Evolutionary conservation across 2,113 vertebrate genomes (phyloP).

Genomic region (Crocuta crocuta): DNA sequence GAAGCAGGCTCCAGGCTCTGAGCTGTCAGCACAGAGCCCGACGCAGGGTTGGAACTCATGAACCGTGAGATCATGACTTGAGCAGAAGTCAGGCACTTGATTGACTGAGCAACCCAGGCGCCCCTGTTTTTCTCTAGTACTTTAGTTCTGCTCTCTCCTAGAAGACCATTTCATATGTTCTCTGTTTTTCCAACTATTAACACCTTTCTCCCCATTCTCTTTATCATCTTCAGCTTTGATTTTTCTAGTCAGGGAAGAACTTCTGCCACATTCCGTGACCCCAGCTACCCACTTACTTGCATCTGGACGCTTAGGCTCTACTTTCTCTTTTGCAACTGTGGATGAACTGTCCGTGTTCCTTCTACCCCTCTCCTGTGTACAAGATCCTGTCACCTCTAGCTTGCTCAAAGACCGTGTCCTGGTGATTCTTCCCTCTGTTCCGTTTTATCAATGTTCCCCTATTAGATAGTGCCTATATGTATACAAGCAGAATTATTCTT

Average conservation of each 20-base stretch:
- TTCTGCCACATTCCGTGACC: background rate
- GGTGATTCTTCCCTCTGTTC: background rate
- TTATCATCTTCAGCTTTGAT: background rate
- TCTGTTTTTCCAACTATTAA: background rate
- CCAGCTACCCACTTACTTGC: background rate
- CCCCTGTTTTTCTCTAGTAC: background rate
- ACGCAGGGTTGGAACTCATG: too few relatives aligned
- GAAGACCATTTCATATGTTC: background rate
- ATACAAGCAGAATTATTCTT: background rate
- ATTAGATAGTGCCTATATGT: background rate
- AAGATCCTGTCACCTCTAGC: background rate
- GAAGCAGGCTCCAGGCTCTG: too few relatives aligned
- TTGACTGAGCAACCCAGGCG: too few relatives aligned
- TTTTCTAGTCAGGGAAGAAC: background rate
- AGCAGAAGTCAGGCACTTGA: too few relatives aligned
- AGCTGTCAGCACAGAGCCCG: too few relatives aligned
- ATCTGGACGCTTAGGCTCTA: background rate
- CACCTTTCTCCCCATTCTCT: background rate
- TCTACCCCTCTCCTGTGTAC: background rate
- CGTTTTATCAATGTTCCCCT: background rate
- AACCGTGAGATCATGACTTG: too few relatives aligned
- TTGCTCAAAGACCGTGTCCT: background rate
- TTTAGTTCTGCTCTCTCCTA: background rate
- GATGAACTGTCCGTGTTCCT: background rate
- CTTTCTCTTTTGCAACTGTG: background rate